Conservation (phyloP, 2,888 invertebrate species). For the Agrilus cyanescens region DNA sequence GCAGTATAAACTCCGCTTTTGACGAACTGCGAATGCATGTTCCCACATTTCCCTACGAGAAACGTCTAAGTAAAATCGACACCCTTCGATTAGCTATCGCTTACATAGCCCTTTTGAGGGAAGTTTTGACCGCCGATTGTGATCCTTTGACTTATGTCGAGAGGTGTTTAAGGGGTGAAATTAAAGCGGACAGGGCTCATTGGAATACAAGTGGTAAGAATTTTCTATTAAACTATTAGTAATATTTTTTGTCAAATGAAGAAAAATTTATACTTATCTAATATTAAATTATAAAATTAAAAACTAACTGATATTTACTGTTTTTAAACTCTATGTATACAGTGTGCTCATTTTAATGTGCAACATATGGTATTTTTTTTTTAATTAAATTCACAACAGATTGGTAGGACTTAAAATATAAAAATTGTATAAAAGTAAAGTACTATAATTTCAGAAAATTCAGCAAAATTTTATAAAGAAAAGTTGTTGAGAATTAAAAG, state of each 20-base stretch:
- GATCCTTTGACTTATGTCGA: slow-evolving; percentile 92
- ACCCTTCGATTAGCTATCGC: slow-evolving; percentile 93
- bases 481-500: too few species aligned
- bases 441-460: too few species aligned
- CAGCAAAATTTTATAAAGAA: too few species aligned
- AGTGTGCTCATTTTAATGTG: too few species aligned
- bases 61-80: slow-evolving; percentile 95
- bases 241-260: neutral
- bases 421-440: too few species aligned
- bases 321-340: too few species aligned
- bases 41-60: slow-evolving; percentile 98
- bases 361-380: too few species aligned
- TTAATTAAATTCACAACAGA: too few species aligned
- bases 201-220: slow-evolving; percentile 92
- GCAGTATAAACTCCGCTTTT: slow-evolving; percentile 99
- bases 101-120: slow-evolving; percentile 87
- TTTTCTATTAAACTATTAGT: slow-evolving; percentile 1
- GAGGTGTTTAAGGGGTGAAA: slow-evolving; percentile 79
- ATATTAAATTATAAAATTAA: too few species aligned
- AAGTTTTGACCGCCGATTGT: slow-evolving; percentile 76
- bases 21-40: slow-evolving; percentile 95
- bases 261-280: neutral
- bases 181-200: slow-evolving; percentile 76
- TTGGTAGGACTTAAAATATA: too few species aligned
- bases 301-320: too few species aligned